Evolutionary conservation across 1,140 invertebrate species (phyloP), one percentile per base, ranked within the genome.

Genomic region (Latrodectus geometricus): DNA sequence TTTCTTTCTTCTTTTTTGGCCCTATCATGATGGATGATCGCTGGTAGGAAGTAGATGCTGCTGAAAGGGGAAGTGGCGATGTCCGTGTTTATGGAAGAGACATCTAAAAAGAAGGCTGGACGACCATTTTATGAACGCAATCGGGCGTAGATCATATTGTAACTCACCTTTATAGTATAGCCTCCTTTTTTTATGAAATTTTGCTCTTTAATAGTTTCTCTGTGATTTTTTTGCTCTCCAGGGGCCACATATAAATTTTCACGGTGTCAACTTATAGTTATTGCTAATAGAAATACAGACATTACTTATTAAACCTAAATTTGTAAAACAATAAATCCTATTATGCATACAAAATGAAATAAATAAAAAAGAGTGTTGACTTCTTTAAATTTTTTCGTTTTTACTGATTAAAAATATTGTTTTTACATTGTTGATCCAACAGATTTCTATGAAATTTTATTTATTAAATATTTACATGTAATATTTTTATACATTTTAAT

Each of bases 71-170:
- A 82, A 82, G 68, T 49, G 69, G 79, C 70, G 21, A 72, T 73
- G 70, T 82, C 79, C 79, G 79, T 82, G 79, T 82, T 82, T 82
- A 82, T 82, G 69, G 79, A 69, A 82, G 69, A 82, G 79, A 73
- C 69, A 82, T 82, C 69, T 50, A 82, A 82, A 82, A 82, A 82
- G 79, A 66, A 82, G 79, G 79, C 79, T 82, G 69, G 79, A 82
- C 70, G 68, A 50, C 79, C 79, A 82, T 82, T 82, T 82, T 82
- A 82, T 82, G 17, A 23, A 73, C 52, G 48, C 79, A 82, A 73
- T 82, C 79, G 69, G 69, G 79, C 79, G 79, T 82, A 82, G 79
- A 82, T 82, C 54, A 82, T 82, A 82, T 82, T 82, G 79, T 82
- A 82, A 73, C 69, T 72, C 52, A 69, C 35, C 69, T 82, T 82